A percentile compares a stretch with the other conserved stretches of the same genome.
These are phyloP conservation scores for Philaethria dido DNA, from an alignment of 2,888 invertebrate species.

Conservation along the genomic window DNA sequence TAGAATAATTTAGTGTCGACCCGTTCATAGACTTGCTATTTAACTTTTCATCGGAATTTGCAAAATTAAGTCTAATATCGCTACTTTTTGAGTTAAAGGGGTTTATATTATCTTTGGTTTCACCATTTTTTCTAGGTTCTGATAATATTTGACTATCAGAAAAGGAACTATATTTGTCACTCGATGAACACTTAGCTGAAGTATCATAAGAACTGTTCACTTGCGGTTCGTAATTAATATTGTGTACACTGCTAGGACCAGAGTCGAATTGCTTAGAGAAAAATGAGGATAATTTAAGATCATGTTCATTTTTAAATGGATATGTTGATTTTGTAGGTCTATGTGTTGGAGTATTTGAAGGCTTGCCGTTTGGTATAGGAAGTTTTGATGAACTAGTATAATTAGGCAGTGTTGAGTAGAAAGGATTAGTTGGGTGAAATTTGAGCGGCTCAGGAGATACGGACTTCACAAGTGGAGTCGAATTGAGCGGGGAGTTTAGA, in stretches of 20 bases:
- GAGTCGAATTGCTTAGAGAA: constrained; percentile 58
- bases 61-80: constrained; percentile 72
- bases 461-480: constrained; percentile 67
- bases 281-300: constrained; percentile 42
- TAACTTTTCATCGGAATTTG: constrained; percentile 56
- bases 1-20: constrained; percentile 61
- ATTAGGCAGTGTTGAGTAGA: constrained; percentile 77
- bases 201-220: constrained; percentile 33
- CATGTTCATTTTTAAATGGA: constrained; percentile 49
- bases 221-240: constrained; percentile 56
- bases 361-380: constrained; percentile 71
- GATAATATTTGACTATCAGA: constrained; percentile 52
- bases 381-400: constrained; percentile 74
- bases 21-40: constrained; percentile 59
- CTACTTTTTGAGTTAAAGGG: constrained; percentile 68
- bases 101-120: constrained; percentile 54
- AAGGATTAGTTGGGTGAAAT: constrained; percentile 79
- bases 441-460: constrained; percentile 60
- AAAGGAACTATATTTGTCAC: constrained; percentile 55
- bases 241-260: constrained; percentile 60
- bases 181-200: constrained; percentile 46
- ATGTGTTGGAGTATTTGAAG: constrained; percentile 60
- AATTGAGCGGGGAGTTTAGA: constrained; percentile 65
- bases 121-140: constrained; percentile 55
- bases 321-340: constrained; percentile 61